A percentile compares a stretch with the other conserved stretches of the same genome.
Conservation (phyloP, 1,140 invertebrate genomes). For the Muscidifurax raptorellus region DNA sequence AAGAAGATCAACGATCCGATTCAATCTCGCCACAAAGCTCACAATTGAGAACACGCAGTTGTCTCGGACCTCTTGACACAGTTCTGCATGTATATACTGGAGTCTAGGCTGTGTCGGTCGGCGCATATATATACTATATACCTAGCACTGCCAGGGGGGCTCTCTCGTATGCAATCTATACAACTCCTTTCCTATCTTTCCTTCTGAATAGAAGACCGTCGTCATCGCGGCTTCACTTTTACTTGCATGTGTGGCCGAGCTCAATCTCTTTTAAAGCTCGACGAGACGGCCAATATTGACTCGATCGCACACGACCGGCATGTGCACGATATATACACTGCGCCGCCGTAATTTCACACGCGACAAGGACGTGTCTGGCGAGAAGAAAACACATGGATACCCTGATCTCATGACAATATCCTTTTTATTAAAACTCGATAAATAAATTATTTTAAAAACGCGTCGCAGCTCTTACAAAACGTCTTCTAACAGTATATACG, state of each 20-base stretch:
- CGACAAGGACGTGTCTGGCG: too few relatives aligned
- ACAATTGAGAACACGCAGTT: too few relatives aligned
- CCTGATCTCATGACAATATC: not conserved
- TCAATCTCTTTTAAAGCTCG: not conserved
- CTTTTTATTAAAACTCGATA: not conserved
- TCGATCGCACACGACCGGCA: too few relatives aligned
- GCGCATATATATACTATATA: too few relatives aligned
- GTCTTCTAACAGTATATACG: too few relatives aligned
- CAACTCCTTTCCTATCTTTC: not conserved
- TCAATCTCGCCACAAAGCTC: too few relatives aligned
- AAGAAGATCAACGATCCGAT: too few relatives aligned
- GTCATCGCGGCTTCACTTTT: not conserved
- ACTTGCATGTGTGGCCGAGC: not conserved
- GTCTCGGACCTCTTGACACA: not conserved
- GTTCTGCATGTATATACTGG: not conserved
- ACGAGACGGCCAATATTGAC: not conserved
- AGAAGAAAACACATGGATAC: too few relatives aligned
- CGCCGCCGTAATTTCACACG: too few relatives aligned
- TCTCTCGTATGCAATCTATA: not conserved
- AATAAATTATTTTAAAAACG: not conserved
- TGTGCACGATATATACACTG: too few relatives aligned
- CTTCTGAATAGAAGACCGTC: not conserved
- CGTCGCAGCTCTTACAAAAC: too few relatives aligned
- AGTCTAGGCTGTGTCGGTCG: too few relatives aligned
- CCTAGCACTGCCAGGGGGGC: not conserved